phyloP scores from a whole-genome alignment of 2,113 vertebrate species.

The Aptenodytes patagonicus region DNA sequence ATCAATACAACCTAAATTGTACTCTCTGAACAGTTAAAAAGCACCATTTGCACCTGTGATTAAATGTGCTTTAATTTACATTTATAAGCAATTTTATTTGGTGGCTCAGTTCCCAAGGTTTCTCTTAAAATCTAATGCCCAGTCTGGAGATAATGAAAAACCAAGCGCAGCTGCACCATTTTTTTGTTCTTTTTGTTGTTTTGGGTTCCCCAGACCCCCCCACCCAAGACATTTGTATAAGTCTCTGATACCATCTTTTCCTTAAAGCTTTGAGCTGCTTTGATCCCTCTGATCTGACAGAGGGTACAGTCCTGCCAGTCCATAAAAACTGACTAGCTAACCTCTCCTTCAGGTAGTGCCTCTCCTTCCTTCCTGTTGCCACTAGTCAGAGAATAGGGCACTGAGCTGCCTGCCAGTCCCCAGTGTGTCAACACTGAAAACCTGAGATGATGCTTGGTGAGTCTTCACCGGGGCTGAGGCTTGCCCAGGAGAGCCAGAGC shows the following conservation, averaged over 20 bases:
- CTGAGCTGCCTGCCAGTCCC: not conserved
- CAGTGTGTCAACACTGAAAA: not conserved
- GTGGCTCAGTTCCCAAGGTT: not conserved
- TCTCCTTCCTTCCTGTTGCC: not conserved
- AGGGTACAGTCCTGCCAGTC: not conserved
- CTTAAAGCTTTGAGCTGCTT: not conserved
- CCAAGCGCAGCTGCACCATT: not conserved
- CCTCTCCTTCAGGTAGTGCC: not conserved
- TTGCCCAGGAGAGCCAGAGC: not conserved
- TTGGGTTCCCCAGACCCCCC: not conserved
- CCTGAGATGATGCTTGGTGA: not conserved
- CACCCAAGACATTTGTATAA: not conserved
- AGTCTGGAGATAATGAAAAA: not conserved
- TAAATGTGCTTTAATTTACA: not conserved
- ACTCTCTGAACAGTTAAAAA: not conserved
- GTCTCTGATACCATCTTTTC: not conserved
- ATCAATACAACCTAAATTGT: not conserved
- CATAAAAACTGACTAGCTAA: not conserved
- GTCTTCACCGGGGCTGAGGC: not conserved
- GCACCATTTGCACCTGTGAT: not conserved
- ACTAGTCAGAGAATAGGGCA: not conserved
- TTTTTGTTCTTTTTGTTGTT: not conserved
- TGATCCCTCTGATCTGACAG: not conserved
- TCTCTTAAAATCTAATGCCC: not conserved
- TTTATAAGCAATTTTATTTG: not conserved